Percentiles rank a stretch among this genome's conserved stretches.
Evolutionary conservation across 2,888 invertebrate species (phyloP).

Genomic region (Brachyopa scutellaris): DNA sequence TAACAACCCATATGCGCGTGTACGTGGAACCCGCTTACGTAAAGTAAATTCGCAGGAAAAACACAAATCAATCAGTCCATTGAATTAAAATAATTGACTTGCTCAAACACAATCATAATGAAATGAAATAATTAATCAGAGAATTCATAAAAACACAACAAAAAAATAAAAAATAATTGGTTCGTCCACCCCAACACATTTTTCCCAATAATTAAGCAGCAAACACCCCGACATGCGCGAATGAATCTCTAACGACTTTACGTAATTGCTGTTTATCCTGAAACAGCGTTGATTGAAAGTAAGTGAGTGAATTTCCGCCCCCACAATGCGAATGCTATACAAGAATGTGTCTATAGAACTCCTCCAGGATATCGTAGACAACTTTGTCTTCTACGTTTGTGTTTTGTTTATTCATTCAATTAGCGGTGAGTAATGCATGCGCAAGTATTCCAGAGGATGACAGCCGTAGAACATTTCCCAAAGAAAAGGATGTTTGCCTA

Average conservation of each 20-base stretch:
- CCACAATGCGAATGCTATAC: too few relatives aligned
- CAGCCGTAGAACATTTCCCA: background rate
- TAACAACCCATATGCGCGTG: too few relatives aligned
- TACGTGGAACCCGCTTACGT: too few relatives aligned
- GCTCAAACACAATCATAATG: slow-evolving; percentile 1
- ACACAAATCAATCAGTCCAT: slow-evolving; percentile 23
- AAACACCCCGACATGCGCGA: background rate
- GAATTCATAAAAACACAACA: background rate
- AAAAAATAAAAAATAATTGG: too few relatives aligned
- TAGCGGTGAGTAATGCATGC: background rate
- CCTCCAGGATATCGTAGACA: background rate
- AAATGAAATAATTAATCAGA: slow-evolving; percentile 1
- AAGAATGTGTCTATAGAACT: background rate
- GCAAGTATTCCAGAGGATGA: background rate
- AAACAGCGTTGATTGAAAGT: background rate
- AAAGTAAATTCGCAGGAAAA: background rate
- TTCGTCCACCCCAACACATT: background rate
- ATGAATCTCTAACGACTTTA: background rate
- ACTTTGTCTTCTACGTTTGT: background rate
- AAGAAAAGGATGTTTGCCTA: background rate
- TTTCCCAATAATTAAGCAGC: background rate
- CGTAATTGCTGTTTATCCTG: slow-evolving; percentile 2
- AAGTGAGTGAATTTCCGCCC: background rate
- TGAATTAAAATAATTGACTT: slow-evolving; percentile 6
- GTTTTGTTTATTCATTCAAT: background rate